Conservation (phyloP, 2,113 vertebrate species). For the Dolichallabes microphthalmus region DNA sequence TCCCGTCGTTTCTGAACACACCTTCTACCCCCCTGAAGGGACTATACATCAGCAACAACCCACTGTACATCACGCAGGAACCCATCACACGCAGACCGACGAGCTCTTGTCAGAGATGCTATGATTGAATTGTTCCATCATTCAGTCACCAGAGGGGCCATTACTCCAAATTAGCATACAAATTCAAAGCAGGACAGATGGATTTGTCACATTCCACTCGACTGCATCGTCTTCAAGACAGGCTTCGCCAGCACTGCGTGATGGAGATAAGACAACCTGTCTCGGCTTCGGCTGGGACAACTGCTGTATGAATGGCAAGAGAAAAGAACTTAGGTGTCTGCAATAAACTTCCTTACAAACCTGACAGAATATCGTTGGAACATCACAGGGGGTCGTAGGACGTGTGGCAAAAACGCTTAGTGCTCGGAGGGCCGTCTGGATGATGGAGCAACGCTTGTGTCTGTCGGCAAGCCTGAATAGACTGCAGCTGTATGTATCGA, state of each 20-base stretch:
- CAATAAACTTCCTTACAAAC: conserved; percentile 66
- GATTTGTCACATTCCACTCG: conserved; percentile 80
- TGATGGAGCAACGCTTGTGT: conserved; percentile 55
- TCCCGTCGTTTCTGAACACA: conserved; percentile 64
- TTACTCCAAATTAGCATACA: conserved; percentile 85
- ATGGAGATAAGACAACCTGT: conserved; percentile 81
- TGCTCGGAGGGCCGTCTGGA: conserved; percentile 58
- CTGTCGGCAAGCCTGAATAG: neutral
- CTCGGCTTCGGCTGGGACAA: conserved; percentile 60
- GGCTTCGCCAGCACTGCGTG: conserved; percentile 70
- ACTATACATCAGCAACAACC: conserved; percentile 72
- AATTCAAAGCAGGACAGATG: conserved; percentile 82
- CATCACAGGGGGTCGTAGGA: conserved; percentile 64
- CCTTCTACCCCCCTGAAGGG: conserved; percentile 61
- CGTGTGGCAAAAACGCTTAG: conserved; percentile 61
- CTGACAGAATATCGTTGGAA: conserved; percentile 37
- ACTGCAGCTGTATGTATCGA: neutral
- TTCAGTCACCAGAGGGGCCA: conserved; percentile 79
- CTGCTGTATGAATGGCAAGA: conserved; percentile 35
- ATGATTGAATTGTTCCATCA: conserved; percentile 80
- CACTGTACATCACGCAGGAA: conserved; percentile 61
- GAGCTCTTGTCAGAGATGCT: conserved; percentile 74
- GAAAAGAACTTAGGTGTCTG: conserved; percentile 62
- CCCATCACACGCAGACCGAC: conserved; percentile 65
- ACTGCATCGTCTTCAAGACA: conserved; percentile 74